Base-by-base conservation (phyloP, 2,797 vertebrate genomes). In the Garrulus glandarius region DNA sequence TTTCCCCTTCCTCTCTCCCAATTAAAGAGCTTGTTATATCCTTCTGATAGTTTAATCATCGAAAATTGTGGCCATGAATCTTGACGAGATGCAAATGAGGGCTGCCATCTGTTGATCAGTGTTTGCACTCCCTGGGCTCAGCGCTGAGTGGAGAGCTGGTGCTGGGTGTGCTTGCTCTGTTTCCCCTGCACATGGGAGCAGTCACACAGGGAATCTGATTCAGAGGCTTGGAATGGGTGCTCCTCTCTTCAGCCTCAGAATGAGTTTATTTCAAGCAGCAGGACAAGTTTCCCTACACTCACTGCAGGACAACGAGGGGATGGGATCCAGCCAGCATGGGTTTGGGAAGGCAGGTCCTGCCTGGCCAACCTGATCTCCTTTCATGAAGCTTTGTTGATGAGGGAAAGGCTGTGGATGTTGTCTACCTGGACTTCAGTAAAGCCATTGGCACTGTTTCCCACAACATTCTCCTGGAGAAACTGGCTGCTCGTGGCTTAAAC, bases 31-130 rank as follows among this genome's bases (percentile, higher is more conserved):
- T 94, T 70, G 41, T 93, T 91, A 36, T 34, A 43, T 91, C 52
- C 91, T 84, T 90, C 50, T 89, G 84, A 91, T 91, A 63, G 57
- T 92, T 95, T 84, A 91, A 95, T 95, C 56, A 86, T 44, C 49
- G 79, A 47, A 56, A 85, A 55, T 10, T 69, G 82, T 95, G 80
- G 46, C 69, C 6, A 1, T 65, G 86, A 92, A 95, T 89, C 37
- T 44, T 89, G 91, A 70, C 1, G 5, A 77, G 56, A 85, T 92
- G 87, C 80, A 95, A 81, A 93, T 77, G 63, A 72, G 61, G 36
- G 46, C 47, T 56, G 65, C 68, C 67, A 86, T 76, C 81, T 89
- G 88, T 83, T 93, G 92, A 77, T 84, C 5, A 5, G 49, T 11
- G 60, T 72, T 47, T 1, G 1, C 7, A 10, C 41, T 87, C 78